Evolutionary conservation across 1,140 invertebrate species (phyloP).

Genomic region (Lutraria rhynchaena): DNA sequence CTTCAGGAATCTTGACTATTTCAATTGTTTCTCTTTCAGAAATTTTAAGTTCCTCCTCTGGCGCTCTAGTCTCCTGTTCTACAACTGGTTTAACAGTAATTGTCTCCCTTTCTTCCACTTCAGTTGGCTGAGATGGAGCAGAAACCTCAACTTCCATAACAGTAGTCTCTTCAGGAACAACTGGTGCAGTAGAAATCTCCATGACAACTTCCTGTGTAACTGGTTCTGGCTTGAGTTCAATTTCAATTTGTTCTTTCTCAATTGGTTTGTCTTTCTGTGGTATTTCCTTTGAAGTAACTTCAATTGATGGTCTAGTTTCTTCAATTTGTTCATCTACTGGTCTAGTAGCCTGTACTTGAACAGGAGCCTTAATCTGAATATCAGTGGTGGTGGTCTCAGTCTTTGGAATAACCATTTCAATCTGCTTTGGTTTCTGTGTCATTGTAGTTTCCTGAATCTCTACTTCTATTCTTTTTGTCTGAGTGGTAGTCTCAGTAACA

Average conservation of each 20-base stretch:
- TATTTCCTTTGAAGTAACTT: conserved; percentile 40
- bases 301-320: conserved; percentile 70
- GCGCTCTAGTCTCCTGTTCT: conserved; percentile 64
- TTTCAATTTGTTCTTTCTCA: conserved; percentile 61
- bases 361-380: conserved; percentile 40
- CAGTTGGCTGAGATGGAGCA: conserved; percentile 57
- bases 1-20: conserved; percentile 58
- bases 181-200: conserved; percentile 47
- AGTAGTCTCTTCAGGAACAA: conserved; percentile 46
- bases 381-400: conserved; percentile 45
- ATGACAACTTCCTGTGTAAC: conserved; percentile 48
- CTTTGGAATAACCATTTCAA: conserved; percentile 69
- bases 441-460: conserved; percentile 75
- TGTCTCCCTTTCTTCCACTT: conserved; percentile 62
- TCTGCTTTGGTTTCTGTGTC: conserved; percentile 70
- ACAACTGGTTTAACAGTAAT: conserved; percentile 49
- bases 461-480: conserved; percentile 75
- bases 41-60: conserved; percentile 64
- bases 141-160: conserved; percentile 57
- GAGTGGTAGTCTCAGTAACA: conserved; percentile 53
- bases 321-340: conserved; percentile 72
- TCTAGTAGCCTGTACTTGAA: conserved; percentile 63
- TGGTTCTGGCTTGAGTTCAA: conserved; percentile 60
- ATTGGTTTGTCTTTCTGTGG: conserved; percentile 48
- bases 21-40: conserved; percentile 61